phyloP scores from a whole-genome alignment of 2,888 invertebrate genomes.

The Melieria picta region DNA sequence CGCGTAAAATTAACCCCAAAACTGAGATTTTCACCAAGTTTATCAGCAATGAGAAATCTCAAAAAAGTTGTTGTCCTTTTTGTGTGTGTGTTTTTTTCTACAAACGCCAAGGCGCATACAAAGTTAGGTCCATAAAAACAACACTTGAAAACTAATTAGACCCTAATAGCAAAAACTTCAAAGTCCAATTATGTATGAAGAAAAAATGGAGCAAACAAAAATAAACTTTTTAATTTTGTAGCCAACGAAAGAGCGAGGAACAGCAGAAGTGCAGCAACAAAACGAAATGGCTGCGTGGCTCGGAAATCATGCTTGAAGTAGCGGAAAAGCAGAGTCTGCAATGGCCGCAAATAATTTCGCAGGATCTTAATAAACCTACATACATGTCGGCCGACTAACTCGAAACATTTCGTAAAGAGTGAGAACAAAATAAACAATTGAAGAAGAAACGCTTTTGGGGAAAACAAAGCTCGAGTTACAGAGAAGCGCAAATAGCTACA shows the following conservation, averaged over 20 bases:
- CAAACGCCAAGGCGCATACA: conserved; percentile 6
- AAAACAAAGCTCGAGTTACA: conserved; percentile 55
- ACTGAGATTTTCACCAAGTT: conserved; percentile 13
- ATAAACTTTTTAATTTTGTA: conserved; percentile 36
- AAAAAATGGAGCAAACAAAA: conserved; percentile 43
- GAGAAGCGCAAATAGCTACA: conserved; percentile 12
- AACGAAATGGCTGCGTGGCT: not conserved
- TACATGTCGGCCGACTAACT: not conserved
- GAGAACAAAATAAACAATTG: conserved; percentile 42
- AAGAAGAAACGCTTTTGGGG: conserved; percentile 42
- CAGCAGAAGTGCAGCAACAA: conserved; percentile 1
- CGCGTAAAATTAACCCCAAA: conserved; percentile 23
- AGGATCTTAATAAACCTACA: conserved; percentile 29
- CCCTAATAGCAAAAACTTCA: conserved; percentile 56
- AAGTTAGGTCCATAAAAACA: conserved; percentile 56
- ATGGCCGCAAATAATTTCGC: conserved; percentile 18
- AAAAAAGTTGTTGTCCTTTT: conserved; percentile 3
- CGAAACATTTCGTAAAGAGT: not conserved
- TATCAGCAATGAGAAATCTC: conserved; percentile 26
- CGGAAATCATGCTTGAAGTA: not conserved
- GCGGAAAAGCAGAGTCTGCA: not conserved
- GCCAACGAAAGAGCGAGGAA: conserved; percentile 20
- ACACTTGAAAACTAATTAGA: conserved; percentile 65
- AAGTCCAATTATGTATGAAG: conserved; percentile 41
- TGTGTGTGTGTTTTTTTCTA: too few species aligned